Base-by-base conservation (phyloP, 2,113 vertebrate species). In the Eonycteris spelaea region DNA sequence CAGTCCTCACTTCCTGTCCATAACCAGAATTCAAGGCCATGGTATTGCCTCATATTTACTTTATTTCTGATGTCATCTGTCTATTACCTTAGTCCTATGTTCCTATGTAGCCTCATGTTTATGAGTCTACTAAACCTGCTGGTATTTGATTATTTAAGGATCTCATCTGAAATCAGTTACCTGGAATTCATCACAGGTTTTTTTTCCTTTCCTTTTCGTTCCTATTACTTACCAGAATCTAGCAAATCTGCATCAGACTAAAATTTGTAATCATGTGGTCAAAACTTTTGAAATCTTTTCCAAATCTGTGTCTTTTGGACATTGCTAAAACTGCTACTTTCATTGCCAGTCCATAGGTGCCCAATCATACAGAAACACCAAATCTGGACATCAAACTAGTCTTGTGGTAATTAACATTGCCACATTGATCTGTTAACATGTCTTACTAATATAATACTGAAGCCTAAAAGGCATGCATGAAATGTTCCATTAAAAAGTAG, bases 401-500 rank as follows among this genome's bases (percentile, higher is more conserved):
- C 55, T 18, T 80, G n/a, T 80, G 74, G 79, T 75, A 74, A 65
- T 59, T 70, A 93, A 68, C 28, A 92, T 48, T 43, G 55, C 70
- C 74, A 73, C 18, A 71, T 5, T 61, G 35, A 92, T 77, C 24
- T 84, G 48, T 19, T 84, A 70, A 38, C 15, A 79, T 35, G 38
- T 83, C 75, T 89, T 71, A 55, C 55, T 93, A 84, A 67, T 75
- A 80, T 28, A 28, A 7, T 59, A 43, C 7, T 83, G 11, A 55
- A 85, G 45, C 71, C 59, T 71, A 86, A 84, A 94, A 84, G n/a
- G 21, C 33, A 90, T 68, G 16, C 22, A 35, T 63, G 16, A 73
- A 80, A 90, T 48, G 12, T 28, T 91, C 63, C 12, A 91, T 67
- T 93, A 82, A 95, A 93, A 94, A 82, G 45, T n/a, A 89, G 84